phyloP scores from a whole-genome alignment of 2,113 vertebrate species.

The Nannobrachium achirus region DNA sequence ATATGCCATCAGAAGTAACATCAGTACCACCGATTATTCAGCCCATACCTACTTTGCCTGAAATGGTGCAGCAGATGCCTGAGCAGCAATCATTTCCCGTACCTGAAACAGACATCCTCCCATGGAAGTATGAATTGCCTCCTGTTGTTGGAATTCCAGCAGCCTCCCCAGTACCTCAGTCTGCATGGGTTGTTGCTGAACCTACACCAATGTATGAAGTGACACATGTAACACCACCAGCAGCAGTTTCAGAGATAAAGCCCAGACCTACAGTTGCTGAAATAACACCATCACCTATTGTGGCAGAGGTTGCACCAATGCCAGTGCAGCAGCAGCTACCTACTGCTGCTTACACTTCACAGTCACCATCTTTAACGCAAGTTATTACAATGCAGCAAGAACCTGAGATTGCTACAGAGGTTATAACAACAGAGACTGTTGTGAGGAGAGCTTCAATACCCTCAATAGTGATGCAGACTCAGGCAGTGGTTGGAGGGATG shows the following conservation, averaged over 20 bases:
- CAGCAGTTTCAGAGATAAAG: conserved; percentile 9
- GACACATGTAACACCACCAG: conserved; percentile 8
- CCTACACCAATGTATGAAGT: conserved; percentile 17
- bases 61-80: conserved; percentile 17
- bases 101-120: conserved; percentile 10
- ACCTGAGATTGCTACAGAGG: conserved; percentile 39
- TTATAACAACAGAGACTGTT: conserved; percentile 32
- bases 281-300: conserved; percentile 18
- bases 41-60: conserved; percentile 12
- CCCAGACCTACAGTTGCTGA: conserved; percentile 27
- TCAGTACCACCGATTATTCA: conserved; percentile 30
- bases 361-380: conserved; percentile 43
- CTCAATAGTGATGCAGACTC: conserved; percentile 37
- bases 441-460: conserved; percentile 30
- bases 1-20: conserved; percentile 20
- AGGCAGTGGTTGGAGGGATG: conserved; percentile 12
- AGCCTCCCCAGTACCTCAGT: conserved; percentile 26
- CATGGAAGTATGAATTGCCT: conserved; percentile 30
- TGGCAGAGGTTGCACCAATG: conserved; percentile 40
- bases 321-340: conserved; percentile 27
- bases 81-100: conserved; percentile 25
- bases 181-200: conserved; percentile 23
- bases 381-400: conserved; percentile 47
- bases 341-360: conserved; percentile 18
- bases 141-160: conserved; percentile 33